Evolutionary conservation across 2,888 invertebrate genomes (phyloP), one percentile per base, ranked within the genome.

Genomic region (Scaptomyza tumidula): DNA sequence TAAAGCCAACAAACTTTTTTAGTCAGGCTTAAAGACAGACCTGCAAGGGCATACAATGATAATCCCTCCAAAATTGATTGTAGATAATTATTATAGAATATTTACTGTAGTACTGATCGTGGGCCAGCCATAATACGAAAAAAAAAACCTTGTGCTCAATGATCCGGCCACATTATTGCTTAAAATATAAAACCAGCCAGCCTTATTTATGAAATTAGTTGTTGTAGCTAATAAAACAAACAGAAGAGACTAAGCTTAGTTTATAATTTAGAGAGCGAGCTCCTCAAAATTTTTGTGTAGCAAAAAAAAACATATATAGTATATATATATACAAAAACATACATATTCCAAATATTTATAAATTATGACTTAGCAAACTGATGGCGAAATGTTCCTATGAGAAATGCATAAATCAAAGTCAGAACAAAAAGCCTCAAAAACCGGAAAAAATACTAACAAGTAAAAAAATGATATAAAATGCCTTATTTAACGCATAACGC

Each of bases 161-260:
- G 59, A 54, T 54, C 45, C 45, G 54, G 72, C 67, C 67, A 77
- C 48, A 56, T 27, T 43, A 39, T 50, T 60, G 71, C 56, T 35
- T 19, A 35, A 33, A 9, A 24, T 19, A 46, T 14, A 49, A 63
- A 65, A 65, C 53, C 41, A 41, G 74, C 60, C 83, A 88, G 85
- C 89, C 85, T 86, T 86, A 86, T 86, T 86, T 86, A 84, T 85
- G 63, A 81, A 81, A 63, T 88, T 86, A 86, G 85, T 88, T 88
- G 52, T 63, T 61, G 68, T 86, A 88, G 86, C 80, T 63, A 9
- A 33, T 10, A 33, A 59, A 71, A 41, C 0, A 41, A 10, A 16
- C 6, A n/a, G 16, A 41, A 50, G 70, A 64, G 70, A 63, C 49
- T 81, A 77, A 79, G 87, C 82, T 80, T 86, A 84, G 81, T 69